Evolutionary conservation across 2,888 invertebrate species (phyloP).

Genomic region (Aleiodes alternator): DNA sequence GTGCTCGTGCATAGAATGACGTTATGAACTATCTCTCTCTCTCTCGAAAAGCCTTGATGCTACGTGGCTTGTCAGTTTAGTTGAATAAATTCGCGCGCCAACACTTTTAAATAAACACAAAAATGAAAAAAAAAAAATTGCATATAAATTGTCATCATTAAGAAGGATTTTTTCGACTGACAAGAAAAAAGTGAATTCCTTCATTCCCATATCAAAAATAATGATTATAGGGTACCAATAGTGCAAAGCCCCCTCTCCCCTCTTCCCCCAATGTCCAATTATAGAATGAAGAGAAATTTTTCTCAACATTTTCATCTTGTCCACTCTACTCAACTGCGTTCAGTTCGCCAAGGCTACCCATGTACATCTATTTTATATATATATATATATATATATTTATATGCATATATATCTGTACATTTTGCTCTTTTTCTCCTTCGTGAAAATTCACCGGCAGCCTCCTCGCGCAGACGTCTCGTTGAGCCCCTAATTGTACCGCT

Average conservation of each 20-base stretch:
- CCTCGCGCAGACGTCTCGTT: constrained; percentile 27
- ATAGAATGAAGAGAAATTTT: too few relatives aligned
- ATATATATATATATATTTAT: not conserved
- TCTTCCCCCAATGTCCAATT: too few relatives aligned
- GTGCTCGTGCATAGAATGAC: constrained; percentile 36
- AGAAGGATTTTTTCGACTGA: too few relatives aligned
- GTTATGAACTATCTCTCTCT: not conserved
- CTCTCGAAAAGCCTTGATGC: constrained; percentile 11
- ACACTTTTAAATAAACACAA: not conserved
- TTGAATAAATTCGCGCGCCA: constrained; percentile 16
- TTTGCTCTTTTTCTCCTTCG: not conserved
- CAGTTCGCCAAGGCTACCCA: not conserved
- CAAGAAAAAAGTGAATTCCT: too few relatives aligned
- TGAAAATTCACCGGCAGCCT: constrained; percentile 18
- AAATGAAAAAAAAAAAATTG: too few relatives aligned
- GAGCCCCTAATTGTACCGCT: constrained; percentile 43
- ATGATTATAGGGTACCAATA: too few relatives aligned
- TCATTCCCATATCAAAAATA: too few relatives aligned
- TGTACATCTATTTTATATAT: not conserved
- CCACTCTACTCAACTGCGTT: too few relatives aligned
- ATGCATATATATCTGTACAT: too few relatives aligned
- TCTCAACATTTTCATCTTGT: too few relatives aligned
- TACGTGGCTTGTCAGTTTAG: constrained; percentile 23
- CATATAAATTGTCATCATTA: too few relatives aligned
- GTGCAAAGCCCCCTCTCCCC: too few relatives aligned